Evolutionary conservation across 2,113 vertebrate genomes (phyloP).

Genomic region (Amphiprion percula): DNA sequence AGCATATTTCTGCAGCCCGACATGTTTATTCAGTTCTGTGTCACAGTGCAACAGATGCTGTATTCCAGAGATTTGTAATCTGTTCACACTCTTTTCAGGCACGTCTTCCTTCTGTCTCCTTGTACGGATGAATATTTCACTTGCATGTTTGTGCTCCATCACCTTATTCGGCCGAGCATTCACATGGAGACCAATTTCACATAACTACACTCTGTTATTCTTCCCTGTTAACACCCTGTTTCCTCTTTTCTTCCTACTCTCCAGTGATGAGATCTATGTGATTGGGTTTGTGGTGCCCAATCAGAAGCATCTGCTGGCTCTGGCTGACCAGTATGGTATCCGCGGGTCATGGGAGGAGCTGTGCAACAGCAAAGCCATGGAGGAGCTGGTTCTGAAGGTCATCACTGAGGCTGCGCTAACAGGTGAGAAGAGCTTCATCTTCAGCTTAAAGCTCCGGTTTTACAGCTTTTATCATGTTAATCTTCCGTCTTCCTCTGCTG

Average conservation of each 20-base stretch:
- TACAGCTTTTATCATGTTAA: neutral
- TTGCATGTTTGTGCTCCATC: slow-evolving; percentile 6
- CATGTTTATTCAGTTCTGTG: slow-evolving; percentile 26
- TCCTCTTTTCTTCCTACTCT: slow-evolving; percentile 45
- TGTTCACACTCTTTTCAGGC: slow-evolving; percentile 12
- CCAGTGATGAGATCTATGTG: slow-evolving; percentile 94
- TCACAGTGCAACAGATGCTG: neutral
- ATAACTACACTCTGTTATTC: neutral
- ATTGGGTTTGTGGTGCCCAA: slow-evolving; percentile 97
- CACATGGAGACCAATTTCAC: neutral
- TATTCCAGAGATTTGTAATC: slow-evolving; percentile 13
- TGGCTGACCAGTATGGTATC: slow-evolving; percentile 89
- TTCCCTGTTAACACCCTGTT: neutral
- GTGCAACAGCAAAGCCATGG: slow-evolving; percentile 90
- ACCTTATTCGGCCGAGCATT: neutral
- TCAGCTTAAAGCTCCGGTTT: neutral
- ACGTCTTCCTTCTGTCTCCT: slow-evolving; percentile 27
- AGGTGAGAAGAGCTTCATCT: slow-evolving; percentile 79
- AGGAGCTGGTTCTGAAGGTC: slow-evolving; percentile 91
- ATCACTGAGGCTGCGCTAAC: slow-evolving; percentile 88
- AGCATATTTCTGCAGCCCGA: slow-evolving; percentile 11
- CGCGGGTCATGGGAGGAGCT: slow-evolving; percentile 90
- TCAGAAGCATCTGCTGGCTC: slow-evolving; percentile 90
- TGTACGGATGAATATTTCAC: slow-evolving; percentile 37
- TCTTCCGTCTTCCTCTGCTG: slow-evolving; percentile 1